These are phyloP conservation scores for Heliopora coerulea DNA, from an alignment of 92 coral and sea anemone species.

Conservation along the genomic window DNA sequence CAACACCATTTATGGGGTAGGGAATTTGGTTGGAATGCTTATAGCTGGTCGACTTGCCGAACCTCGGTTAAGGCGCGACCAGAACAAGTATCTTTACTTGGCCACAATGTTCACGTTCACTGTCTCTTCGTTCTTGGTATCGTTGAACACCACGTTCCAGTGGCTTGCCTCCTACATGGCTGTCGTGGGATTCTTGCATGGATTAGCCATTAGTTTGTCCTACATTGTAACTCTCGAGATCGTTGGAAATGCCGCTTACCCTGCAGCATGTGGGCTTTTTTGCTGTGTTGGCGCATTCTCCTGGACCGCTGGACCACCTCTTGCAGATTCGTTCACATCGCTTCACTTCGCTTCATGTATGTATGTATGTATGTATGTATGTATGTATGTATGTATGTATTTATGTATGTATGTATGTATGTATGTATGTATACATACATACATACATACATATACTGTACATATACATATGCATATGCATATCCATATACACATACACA, in stretches of 20 bases:
- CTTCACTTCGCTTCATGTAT: no score
- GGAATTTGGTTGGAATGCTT: conserved; percentile 9
- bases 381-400: no score
- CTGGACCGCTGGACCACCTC: conserved; percentile 10
- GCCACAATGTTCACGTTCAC: background rate
- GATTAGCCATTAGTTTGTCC: background rate
- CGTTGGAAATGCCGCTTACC: conserved; percentile 14
- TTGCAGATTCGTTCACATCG: conserved; percentile 32
- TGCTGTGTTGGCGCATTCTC: background rate
- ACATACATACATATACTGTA: no score
- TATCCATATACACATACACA: no score
- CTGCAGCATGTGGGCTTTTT: conserved; percentile 6
- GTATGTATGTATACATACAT: no score
- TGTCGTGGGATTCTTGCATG: conserved; percentile 19
- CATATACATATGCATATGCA: no score
- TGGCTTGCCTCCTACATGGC: conserved; percentile 17
- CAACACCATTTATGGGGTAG: conserved; percentile 22
- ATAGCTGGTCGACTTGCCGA: conserved; percentile 11
- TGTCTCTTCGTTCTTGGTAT: conserved; percentile 19
- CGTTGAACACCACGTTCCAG: conserved; percentile 20
- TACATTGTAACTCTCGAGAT: conserved; percentile 22
- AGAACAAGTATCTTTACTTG: conserved; percentile 12
- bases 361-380: no score
- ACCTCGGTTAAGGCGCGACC: conserved; percentile 14
- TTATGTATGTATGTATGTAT: no score